A percentile compares a stretch with the other conserved stretches of the same genome.
These are phyloP conservation scores for Verasper variegatus DNA, from an alignment of 2,113 vertebrate genomes.

Conservation along the genomic window DNA sequence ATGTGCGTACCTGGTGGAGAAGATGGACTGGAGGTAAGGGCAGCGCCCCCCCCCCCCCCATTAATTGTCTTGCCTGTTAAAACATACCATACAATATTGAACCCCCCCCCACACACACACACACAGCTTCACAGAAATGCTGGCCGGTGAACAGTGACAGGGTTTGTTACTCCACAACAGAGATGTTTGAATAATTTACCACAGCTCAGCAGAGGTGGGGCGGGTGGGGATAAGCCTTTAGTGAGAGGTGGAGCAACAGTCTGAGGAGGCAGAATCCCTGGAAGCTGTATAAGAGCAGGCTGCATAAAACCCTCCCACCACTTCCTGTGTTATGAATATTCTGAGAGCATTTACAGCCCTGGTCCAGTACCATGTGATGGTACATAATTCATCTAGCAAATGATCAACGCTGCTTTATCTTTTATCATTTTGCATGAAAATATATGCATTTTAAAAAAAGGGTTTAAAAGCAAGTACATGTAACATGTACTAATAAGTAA, in stretches of 20 bases:
- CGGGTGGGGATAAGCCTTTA: slow-evolving; percentile 30
- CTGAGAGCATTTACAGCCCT: slow-evolving; percentile 28
- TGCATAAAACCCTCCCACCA: slow-evolving; percentile 55
- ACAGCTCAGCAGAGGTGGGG: slow-evolving; percentile 19
- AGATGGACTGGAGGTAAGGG: slow-evolving; percentile 98
- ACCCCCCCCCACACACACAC: background rate
- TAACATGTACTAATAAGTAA: background rate
- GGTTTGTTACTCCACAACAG: slow-evolving; percentile 12
- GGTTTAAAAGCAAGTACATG: background rate
- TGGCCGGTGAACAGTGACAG: slow-evolving; percentile 17
- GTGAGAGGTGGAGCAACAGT: slow-evolving; percentile 53
- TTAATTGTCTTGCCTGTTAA: slow-evolving; percentile 10
- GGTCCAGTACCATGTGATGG: slow-evolving; percentile 2
- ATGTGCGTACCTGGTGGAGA: slow-evolving; percentile 97
- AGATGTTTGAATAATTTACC: slow-evolving; percentile 61
- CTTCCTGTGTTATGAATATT: slow-evolving; percentile 64
- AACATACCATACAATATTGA: background rate
- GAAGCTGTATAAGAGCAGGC: slow-evolving; percentile 42
- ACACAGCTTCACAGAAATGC: slow-evolving; percentile 11
- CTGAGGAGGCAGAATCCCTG: slow-evolving; percentile 51
- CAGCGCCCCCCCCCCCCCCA: background rate
- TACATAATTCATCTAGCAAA: slow-evolving; percentile 18
- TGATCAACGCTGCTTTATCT: background rate
- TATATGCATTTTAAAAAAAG: no score
- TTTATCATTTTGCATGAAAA: no score